Evolutionary conservation across 2,113 vertebrate species (phyloP).

Genomic region (Channa argus): DNA sequence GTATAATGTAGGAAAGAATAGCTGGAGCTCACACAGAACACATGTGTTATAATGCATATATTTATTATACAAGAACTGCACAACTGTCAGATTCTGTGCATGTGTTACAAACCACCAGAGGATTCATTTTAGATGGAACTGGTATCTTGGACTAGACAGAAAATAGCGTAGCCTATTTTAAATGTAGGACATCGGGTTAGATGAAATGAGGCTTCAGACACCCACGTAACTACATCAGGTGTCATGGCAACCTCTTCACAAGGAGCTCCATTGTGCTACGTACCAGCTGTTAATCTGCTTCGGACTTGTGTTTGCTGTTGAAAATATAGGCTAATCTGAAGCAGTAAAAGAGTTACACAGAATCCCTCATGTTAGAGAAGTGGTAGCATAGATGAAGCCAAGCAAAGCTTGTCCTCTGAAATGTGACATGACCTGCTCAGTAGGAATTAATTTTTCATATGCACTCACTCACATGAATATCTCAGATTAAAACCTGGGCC

Average conservation of each 20-base stretch:
- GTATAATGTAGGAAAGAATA: slow-evolving; percentile 3
- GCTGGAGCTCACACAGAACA: slow-evolving; percentile 32
- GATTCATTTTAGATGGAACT: slow-evolving; percentile 43
- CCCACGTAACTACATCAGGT: slow-evolving; percentile 64
- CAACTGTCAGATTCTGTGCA: slow-evolving; percentile 20
- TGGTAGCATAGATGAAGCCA: background rate
- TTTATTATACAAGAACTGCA: slow-evolving; percentile 16
- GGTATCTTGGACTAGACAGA: slow-evolving; percentile 33
- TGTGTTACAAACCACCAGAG: slow-evolving; percentile 50
- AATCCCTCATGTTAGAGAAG: slow-evolving; percentile 49
- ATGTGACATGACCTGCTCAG: slow-evolving; percentile 23
- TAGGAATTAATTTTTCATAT: slow-evolving; percentile 11
- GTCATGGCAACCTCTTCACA: slow-evolving; percentile 66
- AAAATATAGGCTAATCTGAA: slow-evolving; percentile 56
- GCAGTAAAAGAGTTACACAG: slow-evolving; percentile 41
- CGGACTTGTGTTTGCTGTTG: slow-evolving; percentile 33
- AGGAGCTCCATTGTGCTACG: slow-evolving; percentile 64
- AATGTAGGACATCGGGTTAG: slow-evolving; percentile 71
- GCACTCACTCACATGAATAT: slow-evolving; percentile 12
- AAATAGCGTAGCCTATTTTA: slow-evolving; percentile 60
- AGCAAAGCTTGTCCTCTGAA: slow-evolving; percentile 5
- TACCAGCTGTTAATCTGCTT: slow-evolving; percentile 61
- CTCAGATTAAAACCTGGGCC: slow-evolving; percentile 43
- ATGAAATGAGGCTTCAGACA: slow-evolving; percentile 51
- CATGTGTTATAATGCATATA: background rate